Evolutionary conservation across 2,797 vertebrate species (phyloP).

Genomic region (Orientallactaga sibirica): DNA sequence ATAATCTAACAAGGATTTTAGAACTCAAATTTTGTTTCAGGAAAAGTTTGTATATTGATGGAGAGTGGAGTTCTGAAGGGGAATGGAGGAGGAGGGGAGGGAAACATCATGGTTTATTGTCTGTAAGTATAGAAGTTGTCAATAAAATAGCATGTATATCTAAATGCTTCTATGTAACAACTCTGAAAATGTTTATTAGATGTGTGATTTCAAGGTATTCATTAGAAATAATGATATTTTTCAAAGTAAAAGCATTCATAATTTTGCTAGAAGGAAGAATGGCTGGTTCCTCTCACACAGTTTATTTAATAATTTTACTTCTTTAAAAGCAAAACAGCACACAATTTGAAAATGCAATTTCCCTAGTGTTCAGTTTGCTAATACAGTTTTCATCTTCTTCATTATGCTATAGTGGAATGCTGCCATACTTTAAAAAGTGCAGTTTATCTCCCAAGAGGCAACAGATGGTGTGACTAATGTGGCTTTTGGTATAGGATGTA

Average conservation of each 20-base stretch:
- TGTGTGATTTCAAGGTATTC: conserved; percentile 74
- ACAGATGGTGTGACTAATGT: conserved; percentile 81
- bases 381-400: conserved; percentile 82
- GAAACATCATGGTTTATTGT: no score
- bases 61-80: no score
- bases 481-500: conserved; percentile 76
- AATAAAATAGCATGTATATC: not conserved
- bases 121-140: no score
- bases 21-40: conserved; percentile 53
- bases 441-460: conserved; percentile 76
- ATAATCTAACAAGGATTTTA: conserved; percentile 56
- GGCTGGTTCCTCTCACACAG: conserved; percentile 77
- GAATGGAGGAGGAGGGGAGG: no score
- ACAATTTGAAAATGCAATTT: conserved; percentile 83
- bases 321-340: conserved; percentile 80
- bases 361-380: conserved; percentile 79
- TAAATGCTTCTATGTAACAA: conserved; percentile 47
- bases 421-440: conserved; percentile 84
- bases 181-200: conserved; percentile 60
- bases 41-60: not conserved
- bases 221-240: conserved; percentile 78
- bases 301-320: conserved; percentile 85
- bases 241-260: conserved; percentile 75
- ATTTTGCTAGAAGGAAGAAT: conserved; percentile 77
- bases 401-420: conserved; percentile 82